A percentile compares a stretch with the other conserved stretches of the same genome.
Conservation (phyloP, 2,888 invertebrate species). For the Eurois occulta region DNA sequence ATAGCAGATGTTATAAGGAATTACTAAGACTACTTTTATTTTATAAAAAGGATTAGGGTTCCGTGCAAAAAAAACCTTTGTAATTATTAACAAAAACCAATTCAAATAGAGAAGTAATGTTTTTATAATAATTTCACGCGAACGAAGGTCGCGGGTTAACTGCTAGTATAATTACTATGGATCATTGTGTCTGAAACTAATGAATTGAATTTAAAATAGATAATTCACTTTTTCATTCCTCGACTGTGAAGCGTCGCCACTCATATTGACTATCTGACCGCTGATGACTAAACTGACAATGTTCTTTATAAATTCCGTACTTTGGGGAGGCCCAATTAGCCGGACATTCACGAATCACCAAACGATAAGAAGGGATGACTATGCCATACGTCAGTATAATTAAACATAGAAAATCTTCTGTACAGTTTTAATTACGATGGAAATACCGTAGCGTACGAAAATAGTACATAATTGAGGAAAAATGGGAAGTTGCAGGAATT, state of each 20-base stretch:
- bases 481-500: background rate
- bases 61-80: no score
- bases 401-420: slow-evolving; percentile 26
- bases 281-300: background rate
- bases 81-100: no score
- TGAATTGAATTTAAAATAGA: no score
- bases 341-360: background rate
- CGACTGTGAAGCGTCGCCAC: background rate
- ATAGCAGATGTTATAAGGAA: no score
- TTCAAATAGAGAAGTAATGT: no score
- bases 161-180: no score
- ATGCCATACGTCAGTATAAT: slow-evolving; percentile 22
- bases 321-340: slow-evolving; percentile 5
- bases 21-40: no score
- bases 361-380: slow-evolving; percentile 23
- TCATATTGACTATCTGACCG: background rate
- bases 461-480: slow-evolving; percentile 31
- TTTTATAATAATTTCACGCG: no score
- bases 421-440: slow-evolving; percentile 16
- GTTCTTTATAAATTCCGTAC: background rate
- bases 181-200: no score
- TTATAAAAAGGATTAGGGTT: no score
- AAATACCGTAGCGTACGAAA: slow-evolving; percentile 34
- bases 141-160: no score
- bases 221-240: no score